These are phyloP conservation scores for Diphyllodes magnificus DNA, from an alignment of 2,113 vertebrate species.

Conservation along the genomic window DNA sequence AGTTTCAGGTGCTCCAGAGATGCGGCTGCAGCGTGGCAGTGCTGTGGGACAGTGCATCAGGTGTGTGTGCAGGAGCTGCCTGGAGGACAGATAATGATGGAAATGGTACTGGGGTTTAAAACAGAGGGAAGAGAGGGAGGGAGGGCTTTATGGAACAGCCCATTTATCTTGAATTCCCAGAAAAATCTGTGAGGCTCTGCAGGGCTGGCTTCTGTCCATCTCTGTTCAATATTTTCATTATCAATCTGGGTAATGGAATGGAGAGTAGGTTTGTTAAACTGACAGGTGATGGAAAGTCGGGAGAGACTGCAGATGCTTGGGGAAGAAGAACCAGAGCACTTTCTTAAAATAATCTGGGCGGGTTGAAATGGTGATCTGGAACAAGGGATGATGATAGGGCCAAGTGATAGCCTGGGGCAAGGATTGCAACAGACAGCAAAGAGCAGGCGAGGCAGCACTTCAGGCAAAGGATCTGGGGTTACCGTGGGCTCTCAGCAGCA, in stretches of 20 bases:
- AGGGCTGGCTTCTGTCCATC: conserved; percentile 49
- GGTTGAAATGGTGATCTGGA: background rate
- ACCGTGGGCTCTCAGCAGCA: background rate
- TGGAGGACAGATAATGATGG: background rate
- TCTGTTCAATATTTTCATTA: conserved; percentile 49
- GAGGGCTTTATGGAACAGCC: background rate
- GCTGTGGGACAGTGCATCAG: background rate
- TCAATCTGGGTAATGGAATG: conserved; percentile 49
- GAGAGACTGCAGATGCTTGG: background rate
- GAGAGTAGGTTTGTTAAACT: conserved; percentile 36
- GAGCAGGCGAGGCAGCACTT: background rate
- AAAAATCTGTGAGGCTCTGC: conserved; percentile 42
- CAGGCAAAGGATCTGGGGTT: background rate
- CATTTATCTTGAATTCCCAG: conserved; percentile 44
- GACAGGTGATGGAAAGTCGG: background rate
- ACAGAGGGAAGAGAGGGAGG: background rate
- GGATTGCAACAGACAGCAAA: background rate
- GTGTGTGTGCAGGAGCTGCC: rapidly evolving
- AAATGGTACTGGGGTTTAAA: background rate
- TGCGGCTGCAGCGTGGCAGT: background rate
- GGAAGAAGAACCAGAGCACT: background rate
- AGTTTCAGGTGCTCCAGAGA: background rate
- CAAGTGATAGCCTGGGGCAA: background rate
- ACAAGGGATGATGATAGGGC: background rate
- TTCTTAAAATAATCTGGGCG: background rate